Conservation (phyloP, 1,140 invertebrate species). For the Apis mellifera region DNA sequence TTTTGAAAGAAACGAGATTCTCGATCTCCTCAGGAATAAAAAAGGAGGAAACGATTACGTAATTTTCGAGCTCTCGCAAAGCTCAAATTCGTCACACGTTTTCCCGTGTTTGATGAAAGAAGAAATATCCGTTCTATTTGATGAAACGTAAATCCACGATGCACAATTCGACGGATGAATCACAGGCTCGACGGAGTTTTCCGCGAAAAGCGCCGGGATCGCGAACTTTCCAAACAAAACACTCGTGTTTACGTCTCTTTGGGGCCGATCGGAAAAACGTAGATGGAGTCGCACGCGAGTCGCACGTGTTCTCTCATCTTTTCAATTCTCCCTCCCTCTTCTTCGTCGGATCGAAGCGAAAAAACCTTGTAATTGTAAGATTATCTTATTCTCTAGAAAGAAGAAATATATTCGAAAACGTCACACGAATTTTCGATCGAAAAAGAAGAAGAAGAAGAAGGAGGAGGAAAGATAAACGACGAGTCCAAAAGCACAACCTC, state of each 20-base stretch:
- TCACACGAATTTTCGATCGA: too few species aligned
- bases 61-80: slow-evolving; percentile 20
- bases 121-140: too few species aligned
- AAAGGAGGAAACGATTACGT: slow-evolving; percentile 7
- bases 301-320: slow-evolving; percentile 35
- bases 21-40: neutral
- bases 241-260: slow-evolving; percentile 39
- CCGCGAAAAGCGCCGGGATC: neutral
- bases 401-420: too few species aligned
- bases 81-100: neutral
- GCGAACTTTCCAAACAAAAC: neutral
- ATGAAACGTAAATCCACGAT: neutral
- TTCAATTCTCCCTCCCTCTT: too few species aligned
- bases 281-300: slow-evolving; percentile 38
- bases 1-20: too few species aligned
- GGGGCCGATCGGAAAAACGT: slow-evolving; percentile 1
- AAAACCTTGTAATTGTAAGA: too few species aligned
- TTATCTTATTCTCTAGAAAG: too few species aligned
- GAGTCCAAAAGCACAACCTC: too few species aligned
- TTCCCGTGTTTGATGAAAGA: neutral
- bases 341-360: too few species aligned
- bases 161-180: slow-evolving; percentile 7
- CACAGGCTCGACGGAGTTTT: neutral
- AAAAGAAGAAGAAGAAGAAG: too few species aligned
- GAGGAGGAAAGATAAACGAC: too few species aligned